Conservation (phyloP, 2,888 invertebrate species). For the Epistrophella euchroma region DNA sequence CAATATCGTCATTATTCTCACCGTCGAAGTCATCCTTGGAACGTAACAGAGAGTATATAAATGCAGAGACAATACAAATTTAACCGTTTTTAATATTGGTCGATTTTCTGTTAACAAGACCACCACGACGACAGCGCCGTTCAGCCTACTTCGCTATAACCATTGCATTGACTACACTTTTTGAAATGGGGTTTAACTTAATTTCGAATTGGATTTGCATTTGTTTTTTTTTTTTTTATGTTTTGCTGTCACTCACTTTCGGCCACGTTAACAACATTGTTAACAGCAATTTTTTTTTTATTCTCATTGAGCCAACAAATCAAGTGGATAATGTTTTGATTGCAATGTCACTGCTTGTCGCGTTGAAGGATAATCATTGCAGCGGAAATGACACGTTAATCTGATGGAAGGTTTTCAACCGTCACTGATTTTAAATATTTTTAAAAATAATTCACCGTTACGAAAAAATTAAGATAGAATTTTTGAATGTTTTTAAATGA, state of each 20-base stretch:
- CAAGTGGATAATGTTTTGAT: constrained; percentile 61
- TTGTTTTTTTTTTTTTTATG: constrained; percentile 21
- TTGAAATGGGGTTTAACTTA: constrained; percentile 38
- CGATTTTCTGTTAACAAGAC: constrained; percentile 59
- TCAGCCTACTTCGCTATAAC: constrained; percentile 1
- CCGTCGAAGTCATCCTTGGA: constrained; percentile 70
- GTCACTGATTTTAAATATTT: constrained; percentile 42
- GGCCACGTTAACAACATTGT: constrained; percentile 59
- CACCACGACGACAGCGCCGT: constrained; percentile 33
- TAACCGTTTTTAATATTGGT: constrained; percentile 53
- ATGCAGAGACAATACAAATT: constrained; percentile 42
- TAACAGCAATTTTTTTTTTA: constrained; percentile 34
- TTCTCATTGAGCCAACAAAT: not conserved
- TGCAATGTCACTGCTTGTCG: constrained; percentile 41
- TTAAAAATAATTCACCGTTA: constrained; percentile 45
- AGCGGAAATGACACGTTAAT: constrained; percentile 31
- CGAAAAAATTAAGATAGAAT: not conserved
- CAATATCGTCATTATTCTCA: constrained; percentile 74
- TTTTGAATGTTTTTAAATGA: not conserved
- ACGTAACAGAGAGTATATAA: constrained; percentile 30
- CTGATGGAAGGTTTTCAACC: constrained; percentile 25
- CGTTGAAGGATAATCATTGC: constrained; percentile 43
- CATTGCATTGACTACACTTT: constrained; percentile 44
- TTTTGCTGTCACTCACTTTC: constrained; percentile 64
- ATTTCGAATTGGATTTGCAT: constrained; percentile 14